Percentiles rank a stretch among this genome's conserved stretches.
phyloP scores from a whole-genome alignment of 2,888 invertebrate genomes.

The Carpatolechia fugitivella region DNA sequence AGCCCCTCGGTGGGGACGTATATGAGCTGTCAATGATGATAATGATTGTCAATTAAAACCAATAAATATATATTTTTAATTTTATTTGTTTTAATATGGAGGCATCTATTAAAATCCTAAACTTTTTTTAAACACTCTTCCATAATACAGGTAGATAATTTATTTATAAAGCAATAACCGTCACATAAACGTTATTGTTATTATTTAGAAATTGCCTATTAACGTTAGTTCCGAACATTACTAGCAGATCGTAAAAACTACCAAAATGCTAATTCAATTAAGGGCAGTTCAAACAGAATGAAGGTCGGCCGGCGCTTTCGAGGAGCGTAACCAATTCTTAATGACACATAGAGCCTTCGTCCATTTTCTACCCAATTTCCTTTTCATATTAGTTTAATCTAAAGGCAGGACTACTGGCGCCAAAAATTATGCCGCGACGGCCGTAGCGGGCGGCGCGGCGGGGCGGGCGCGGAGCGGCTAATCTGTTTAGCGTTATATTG shows the following conservation, averaged over 20 bases:
- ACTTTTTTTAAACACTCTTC: neutral
- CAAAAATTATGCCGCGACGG: slow-evolving; percentile 77
- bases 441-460: slow-evolving; percentile 60
- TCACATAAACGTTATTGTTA: slow-evolving; percentile 69
- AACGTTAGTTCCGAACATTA: slow-evolving; percentile 65
- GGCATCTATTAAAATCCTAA: no score
- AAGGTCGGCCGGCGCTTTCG: slow-evolving; percentile 56
- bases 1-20: no score
- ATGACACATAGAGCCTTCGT: slow-evolving; percentile 74
- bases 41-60: no score
- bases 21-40: no score
- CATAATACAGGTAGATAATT: no score
- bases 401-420: slow-evolving; percentile 77
- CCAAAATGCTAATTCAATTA: slow-evolving; percentile 76
- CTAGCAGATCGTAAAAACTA: slow-evolving; percentile 68
- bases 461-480: slow-evolving; percentile 42
- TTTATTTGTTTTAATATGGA: no score
- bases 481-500: slow-evolving; percentile 76
- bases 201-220: slow-evolving; percentile 63
- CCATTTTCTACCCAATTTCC: slow-evolving; percentile 79
- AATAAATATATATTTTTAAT: no score
- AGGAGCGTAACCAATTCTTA: slow-evolving; percentile 72
- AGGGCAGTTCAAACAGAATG: slow-evolving; percentile 71
- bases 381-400: slow-evolving; percentile 80
- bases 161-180: slow-evolving; percentile 57